Base-by-base conservation (phyloP, 35 echinoderm and acorn worm genomes). In the Antedon bifida region DNA sequence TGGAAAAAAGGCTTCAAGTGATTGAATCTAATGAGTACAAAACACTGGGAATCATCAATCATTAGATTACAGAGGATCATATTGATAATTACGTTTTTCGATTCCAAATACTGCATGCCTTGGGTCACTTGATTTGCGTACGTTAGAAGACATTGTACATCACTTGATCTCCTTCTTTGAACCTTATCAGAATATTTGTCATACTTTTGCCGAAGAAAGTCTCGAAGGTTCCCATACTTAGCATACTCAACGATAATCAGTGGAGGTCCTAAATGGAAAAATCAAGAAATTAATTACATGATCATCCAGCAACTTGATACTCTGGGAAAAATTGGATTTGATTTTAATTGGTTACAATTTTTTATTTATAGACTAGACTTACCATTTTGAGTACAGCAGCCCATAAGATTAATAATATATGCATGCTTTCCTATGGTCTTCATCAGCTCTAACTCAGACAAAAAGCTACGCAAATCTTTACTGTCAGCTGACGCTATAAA, bases 1-100 rank as follows among this genome's bases (percentile, higher is more conserved):
- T n/a, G n/a, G n/a, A n/a, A n/a, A n/a, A n/a, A n/a, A n/a, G n/a
- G n/a, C n/a, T n/a, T n/a, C n/a, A n/a, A n/a, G n/a, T n/a, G n/a
- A n/a, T n/a, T n/a, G n/a, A n/a, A n/a, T n/a, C n/a, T n/a, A n/a
- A n/a, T n/a, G n/a, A n/a, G n/a, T n/a, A n/a, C n/a, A n/a, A n/a
- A n/a, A n/a, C n/a, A n/a, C n/a, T n/a, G n/a, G n/a, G n/a, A n/a
- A n/a, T n/a, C n/a, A n/a, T n/a, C n/a, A n/a, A n/a, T n/a, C n/a
- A n/a, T n/a, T n/a, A n/a, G n/a, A n/a, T n/a, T n/a, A n/a, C n/a
- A n/a, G n/a, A n/a, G n/a, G n/a, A n/a, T n/a, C n/a, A n/a, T n/a
- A n/a, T n/a, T n/a, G n/a, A n/a, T n/a, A n/a, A n/a, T n/a, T 81
- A 97, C 94, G 90, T 91, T 99, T 23, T 99, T 99, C 9, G 88